phyloP scores from a whole-genome alignment of 2,113 vertebrate species.

The Laticauda colubrina region DNA sequence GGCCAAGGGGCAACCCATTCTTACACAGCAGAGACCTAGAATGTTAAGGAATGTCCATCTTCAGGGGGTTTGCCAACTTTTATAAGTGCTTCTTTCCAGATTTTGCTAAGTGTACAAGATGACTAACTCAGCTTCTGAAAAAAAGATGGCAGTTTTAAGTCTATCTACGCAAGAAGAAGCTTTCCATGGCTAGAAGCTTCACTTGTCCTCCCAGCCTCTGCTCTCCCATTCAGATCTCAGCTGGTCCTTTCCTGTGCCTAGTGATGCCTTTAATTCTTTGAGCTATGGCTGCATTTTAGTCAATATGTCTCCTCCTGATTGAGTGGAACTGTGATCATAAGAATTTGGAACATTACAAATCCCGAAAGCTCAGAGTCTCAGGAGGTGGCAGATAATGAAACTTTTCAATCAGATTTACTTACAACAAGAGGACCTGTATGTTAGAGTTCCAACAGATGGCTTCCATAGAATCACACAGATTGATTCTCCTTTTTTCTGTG shows the following conservation, averaged over 20 bases:
- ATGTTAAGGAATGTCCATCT: neutral
- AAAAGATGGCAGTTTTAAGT: neutral
- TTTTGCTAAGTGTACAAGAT: neutral
- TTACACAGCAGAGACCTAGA: neutral
- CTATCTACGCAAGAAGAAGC: neutral
- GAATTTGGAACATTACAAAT: neutral
- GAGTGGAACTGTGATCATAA: neutral
- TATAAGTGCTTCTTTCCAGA: neutral
- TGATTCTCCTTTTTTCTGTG: neutral
- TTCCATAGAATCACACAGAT: neutral
- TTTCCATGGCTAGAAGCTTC: neutral
- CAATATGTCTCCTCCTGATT: neutral
- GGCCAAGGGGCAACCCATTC: neutral
- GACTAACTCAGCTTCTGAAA: neutral
- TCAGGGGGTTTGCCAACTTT: neutral
- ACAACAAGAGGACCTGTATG: neutral
- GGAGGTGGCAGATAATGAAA: neutral
- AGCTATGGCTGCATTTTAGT: neutral
- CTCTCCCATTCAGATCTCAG: neutral
- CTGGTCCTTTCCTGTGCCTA: neutral
- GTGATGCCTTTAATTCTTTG: neutral
- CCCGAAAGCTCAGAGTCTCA: neutral
- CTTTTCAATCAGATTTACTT: neutral
- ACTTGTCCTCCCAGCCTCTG: neutral
- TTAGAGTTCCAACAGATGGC: neutral